Conservation (phyloP, 2,888 invertebrate genomes). For the Oscheius myriophilus region DNA sequence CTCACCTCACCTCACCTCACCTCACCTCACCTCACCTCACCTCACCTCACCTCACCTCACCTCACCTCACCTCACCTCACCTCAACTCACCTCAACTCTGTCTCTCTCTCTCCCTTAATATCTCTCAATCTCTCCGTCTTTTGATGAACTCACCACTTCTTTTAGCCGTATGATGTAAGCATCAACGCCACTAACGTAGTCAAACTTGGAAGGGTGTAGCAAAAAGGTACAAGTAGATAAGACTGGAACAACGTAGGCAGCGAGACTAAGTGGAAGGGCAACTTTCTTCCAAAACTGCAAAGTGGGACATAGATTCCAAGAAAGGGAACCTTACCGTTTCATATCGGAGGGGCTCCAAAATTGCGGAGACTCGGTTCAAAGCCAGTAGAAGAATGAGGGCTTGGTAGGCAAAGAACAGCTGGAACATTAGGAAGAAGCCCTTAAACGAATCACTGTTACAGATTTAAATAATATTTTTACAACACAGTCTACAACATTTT, state of each 20-base stretch:
- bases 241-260: constrained; percentile 35
- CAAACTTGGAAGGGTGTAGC: constrained; percentile 22
- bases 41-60: no score
- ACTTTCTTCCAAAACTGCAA: constrained; percentile 37
- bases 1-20: no score
- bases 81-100: no score
- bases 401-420: constrained; percentile 30
- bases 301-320: neutral
- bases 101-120: no score
- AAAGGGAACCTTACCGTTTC: constrained; percentile 17
- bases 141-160: constrained; percentile 18
- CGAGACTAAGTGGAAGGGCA: constrained; percentile 24
- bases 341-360: constrained; percentile 28
- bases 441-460: neutral
- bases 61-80: no score
- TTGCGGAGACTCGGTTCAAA: constrained; percentile 27
- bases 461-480: no score
- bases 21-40: no score
- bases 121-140: no score
- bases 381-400: constrained; percentile 26
- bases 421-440: constrained; percentile 30
- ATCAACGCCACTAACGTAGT: constrained; percentile 21
- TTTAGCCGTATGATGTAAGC: constrained; percentile 28
- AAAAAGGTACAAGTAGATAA: constrained; percentile 28
- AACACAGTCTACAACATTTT: no score